Evolutionary conservation across 2,797 vertebrate species (phyloP), one percentile per base, ranked within the genome.

Genomic region (Liasis olivaceus): DNA sequence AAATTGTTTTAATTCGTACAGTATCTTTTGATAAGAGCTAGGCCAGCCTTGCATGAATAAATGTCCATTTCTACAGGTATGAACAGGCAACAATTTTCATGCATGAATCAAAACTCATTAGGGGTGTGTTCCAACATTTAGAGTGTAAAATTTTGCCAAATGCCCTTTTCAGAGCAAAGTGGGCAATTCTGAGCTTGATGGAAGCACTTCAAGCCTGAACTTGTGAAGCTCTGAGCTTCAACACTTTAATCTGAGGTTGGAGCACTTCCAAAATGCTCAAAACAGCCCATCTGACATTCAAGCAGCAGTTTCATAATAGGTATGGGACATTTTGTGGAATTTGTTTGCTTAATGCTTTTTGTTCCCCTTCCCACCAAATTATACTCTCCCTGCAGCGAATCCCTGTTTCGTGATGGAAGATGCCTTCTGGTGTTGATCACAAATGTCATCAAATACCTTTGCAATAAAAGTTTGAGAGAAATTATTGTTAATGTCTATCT

Each of bases 401-500:
- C 12, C 2, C 15, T n/a, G 9, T 51, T 7, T 62, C 60, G 13
- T 60, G 85, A 66, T 17, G 8, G 28, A 56, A 22, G 22, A 85
- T 15, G 24, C 11, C 22, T 85, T 89, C 11, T 20, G 3, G 20
- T 5, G 42, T 69, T 31, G 28, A 86, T 89, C 47, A 62, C 47
- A 60, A n/a, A 62, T n/a, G 4, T 72, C 1, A 22, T 6, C 9
- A 56, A 31, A 15, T 28, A 63, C 12, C 69, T 62, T 4, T 88
- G 14, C 84, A 91, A 15, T 88, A 62, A 81, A 22, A 42, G 47
- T 77, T 72, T 11, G 31, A 28, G 7, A 87, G 36, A 63, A 56
- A 42, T 72, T 93, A 47, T 6, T 88, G 94, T 66, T 89, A 94
- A 92, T 1, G 91, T n/a, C 51, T 81, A 6, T 85, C 92, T 92